These are phyloP conservation scores for Scolopax mira DNA, from an alignment of 2,113 vertebrate genomes.

Conservation along the genomic window DNA sequence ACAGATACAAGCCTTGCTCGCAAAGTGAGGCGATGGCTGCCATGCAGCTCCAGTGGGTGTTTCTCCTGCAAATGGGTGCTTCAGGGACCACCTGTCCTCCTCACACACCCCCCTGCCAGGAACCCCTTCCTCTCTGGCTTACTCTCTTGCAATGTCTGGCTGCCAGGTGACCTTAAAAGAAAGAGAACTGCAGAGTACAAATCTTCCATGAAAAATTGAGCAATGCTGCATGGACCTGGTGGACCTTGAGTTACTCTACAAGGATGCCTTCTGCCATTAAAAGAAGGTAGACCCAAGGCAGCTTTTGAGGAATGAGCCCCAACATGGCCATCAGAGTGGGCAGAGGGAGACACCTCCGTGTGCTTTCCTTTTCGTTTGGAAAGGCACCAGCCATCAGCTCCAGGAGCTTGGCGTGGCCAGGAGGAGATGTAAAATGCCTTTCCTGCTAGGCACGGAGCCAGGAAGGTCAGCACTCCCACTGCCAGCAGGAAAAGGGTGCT, in stretches of 20 bases:
- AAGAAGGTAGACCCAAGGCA: neutral
- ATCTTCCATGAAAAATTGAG: neutral
- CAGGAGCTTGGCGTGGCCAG: rapidly evolving
- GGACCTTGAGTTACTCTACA: neutral
- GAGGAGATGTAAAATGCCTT: neutral
- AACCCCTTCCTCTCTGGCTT: neutral
- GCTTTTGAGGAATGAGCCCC: neutral
- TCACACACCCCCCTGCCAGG: neutral
- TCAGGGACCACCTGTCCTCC: neutral
- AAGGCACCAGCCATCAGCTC: neutral
- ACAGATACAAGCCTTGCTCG: neutral
- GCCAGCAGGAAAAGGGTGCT: neutral
- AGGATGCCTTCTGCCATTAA: neutral
- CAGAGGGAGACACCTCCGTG: neutral
- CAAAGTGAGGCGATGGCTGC: neutral
- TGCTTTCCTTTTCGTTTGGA: neutral
- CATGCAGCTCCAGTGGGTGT: neutral
- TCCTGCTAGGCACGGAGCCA: neutral
- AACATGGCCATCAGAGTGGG: neutral
- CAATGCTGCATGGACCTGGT: neutral
- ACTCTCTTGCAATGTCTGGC: neutral
- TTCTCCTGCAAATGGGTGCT: neutral
- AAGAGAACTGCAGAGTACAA: neutral
- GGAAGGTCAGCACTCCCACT: neutral
- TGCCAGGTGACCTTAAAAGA: neutral